Percentiles rank a stretch among this genome's conserved stretches.
Evolutionary conservation across 2,888 invertebrate genomes (phyloP).

Genomic region (Deilephila porcellus): DNA sequence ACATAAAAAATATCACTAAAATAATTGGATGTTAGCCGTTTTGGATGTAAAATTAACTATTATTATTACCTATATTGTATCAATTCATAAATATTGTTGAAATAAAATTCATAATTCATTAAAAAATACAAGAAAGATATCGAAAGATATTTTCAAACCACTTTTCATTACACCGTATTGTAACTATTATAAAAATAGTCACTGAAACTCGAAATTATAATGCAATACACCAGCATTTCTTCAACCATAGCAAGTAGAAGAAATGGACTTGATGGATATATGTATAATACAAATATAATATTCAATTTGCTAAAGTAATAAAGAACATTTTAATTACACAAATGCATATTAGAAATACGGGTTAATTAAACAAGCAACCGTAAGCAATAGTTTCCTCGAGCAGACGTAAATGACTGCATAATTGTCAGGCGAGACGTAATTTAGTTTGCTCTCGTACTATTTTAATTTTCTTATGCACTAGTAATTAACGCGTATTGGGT

Average conservation of each 20-base stretch:
- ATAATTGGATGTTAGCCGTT: neutral
- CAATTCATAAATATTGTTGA: no score
- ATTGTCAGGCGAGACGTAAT: conserved; percentile 1
- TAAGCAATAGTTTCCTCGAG: neutral
- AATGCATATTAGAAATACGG: neutral
- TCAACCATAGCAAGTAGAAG: no score
- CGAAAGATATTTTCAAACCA: no score
- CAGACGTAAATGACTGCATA: conserved; percentile 6
- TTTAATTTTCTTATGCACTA: neutral
- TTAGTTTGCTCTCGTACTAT: neutral
- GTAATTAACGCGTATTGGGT: neutral
- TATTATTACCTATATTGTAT: no score
- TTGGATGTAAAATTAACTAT: neutral
- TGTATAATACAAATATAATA: neutral
- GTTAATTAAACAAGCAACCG: neutral
- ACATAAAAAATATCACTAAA: neutral
- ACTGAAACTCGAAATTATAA: neutral
- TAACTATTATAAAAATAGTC: no score
- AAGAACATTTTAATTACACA: neutral
- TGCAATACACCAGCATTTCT: no score
- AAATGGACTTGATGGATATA: no score
- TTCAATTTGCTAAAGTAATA: neutral
- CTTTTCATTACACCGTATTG: no score
- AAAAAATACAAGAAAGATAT: no score
- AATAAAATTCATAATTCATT: no score